phyloP scores from a whole-genome alignment of 2,113 vertebrate species.

The Ammodytes dubius region DNA sequence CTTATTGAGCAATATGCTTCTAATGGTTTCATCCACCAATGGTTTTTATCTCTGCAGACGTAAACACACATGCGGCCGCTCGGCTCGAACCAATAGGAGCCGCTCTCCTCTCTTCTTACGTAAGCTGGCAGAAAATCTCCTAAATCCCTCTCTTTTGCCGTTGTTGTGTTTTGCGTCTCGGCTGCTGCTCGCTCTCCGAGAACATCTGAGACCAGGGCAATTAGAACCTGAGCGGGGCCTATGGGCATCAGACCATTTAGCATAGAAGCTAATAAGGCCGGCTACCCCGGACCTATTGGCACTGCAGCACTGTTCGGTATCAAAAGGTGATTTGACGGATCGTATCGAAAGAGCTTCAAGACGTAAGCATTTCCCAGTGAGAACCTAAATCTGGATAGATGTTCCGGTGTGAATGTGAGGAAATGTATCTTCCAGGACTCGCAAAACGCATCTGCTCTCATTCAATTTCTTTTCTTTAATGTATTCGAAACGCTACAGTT shows the following conservation, averaged over 20 bases:
- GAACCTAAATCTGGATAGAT: conserved; percentile 14
- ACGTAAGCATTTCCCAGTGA: conserved; percentile 26
- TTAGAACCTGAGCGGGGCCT: conserved; percentile 70
- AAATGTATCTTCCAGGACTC: conserved; percentile 3
- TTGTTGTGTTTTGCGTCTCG: conserved; percentile 88
- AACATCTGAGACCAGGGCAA: conserved; percentile 86
- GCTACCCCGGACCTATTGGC: conserved; percentile 20
- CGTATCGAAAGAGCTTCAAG: conserved; percentile 50
- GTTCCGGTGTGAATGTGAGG: conserved; percentile 4
- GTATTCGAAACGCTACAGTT: not conserved
- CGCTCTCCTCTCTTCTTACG: conserved; percentile 70
- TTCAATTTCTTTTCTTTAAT: not conserved
- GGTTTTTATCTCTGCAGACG: conserved; percentile 69
- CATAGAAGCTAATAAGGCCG: conserved; percentile 70
- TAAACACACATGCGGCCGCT: conserved; percentile 62
- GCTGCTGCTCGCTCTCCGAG: conserved; percentile 69
- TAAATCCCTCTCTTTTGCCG: conserved; percentile 78
- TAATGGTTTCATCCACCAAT: conserved; percentile 84
- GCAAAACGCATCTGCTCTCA: not conserved
- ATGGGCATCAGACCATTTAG: conserved; percentile 73
- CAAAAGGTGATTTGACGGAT: conserved; percentile 38
- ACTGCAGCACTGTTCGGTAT: not conserved
- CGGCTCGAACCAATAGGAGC: conserved; percentile 53
- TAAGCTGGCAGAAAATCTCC: conserved; percentile 81
- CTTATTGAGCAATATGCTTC: conserved; percentile 82